phyloP scores from a whole-genome alignment of 2,888 invertebrate species.

The Scotopteryx bipunctaria region DNA sequence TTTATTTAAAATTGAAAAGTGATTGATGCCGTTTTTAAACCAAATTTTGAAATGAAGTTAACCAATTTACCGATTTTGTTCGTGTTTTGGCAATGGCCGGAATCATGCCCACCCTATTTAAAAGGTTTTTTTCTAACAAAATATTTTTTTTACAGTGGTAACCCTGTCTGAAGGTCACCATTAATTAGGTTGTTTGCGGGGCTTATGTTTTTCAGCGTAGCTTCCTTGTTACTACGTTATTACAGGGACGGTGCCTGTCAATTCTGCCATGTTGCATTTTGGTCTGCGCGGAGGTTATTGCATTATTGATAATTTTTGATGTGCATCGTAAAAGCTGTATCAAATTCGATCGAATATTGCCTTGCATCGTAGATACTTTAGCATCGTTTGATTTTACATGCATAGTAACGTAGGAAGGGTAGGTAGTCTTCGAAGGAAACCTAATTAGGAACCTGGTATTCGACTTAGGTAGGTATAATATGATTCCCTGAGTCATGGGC shows the following conservation, averaged over 20 bases:
- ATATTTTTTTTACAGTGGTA: constrained; percentile 31
- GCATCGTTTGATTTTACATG: neutral
- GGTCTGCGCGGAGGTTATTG: constrained; percentile 25
- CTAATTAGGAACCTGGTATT: no score
- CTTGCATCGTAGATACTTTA: neutral
- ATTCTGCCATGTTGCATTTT: constrained; percentile 39
- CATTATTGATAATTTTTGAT: constrained; percentile 22
- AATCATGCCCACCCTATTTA: neutral
- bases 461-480: no score
- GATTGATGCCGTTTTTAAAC: constrained; percentile 23
- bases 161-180: constrained; percentile 61
- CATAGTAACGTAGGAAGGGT: no score
- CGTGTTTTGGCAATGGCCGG: neutral
- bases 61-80: neutral
- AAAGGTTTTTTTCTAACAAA: neutral
- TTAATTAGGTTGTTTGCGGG: constrained; percentile 68
- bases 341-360: constrained; percentile 1
- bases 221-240: constrained; percentile 67
- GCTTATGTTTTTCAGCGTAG: constrained; percentile 62
- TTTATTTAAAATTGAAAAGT: constrained; percentile 41
- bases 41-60: constrained; percentile 9
- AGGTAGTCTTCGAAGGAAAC: no score
- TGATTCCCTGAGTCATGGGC: no score
- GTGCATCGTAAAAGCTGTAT: neutral
- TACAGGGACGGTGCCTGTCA: constrained; percentile 44